Evolutionary conservation across 1,140 invertebrate genomes (phyloP).

Genomic region (Branchinecta lindahli): DNA sequence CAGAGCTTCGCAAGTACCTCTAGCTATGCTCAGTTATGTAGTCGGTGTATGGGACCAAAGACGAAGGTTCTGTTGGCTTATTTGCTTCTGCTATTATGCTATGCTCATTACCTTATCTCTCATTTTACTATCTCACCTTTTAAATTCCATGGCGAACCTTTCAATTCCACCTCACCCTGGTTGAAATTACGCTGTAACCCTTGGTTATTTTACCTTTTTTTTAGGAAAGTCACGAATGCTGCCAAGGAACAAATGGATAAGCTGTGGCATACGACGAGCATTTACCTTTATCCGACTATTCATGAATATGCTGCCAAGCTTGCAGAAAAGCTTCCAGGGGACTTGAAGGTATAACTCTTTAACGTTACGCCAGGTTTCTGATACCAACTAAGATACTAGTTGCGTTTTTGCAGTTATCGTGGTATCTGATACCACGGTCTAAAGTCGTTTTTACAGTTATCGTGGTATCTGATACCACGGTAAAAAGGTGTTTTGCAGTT

Average conservation of each 20-base stretch:
- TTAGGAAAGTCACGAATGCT: constrained; percentile 57
- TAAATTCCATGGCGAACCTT: neutral
- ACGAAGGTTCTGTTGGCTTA: too few relatives aligned
- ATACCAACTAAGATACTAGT: too few relatives aligned
- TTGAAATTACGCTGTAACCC: neutral
- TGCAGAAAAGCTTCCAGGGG: constrained; percentile 57
- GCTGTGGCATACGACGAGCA: constrained; percentile 78
- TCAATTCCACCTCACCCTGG: neutral
- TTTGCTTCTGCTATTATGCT: constrained; percentile 9
- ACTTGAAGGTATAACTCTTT: constrained; percentile 63
- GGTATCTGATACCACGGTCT: too few relatives aligned
- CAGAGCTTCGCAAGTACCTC: too few relatives aligned
- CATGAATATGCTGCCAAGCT: constrained; percentile 80
- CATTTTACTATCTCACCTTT: neutral
- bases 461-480: too few relatives aligned
- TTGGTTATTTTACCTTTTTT: constrained; percentile 22
- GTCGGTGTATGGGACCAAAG: too few relatives aligned
- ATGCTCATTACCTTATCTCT: neutral
- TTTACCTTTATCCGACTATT: constrained; percentile 75
- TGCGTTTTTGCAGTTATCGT: too few relatives aligned
- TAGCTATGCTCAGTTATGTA: too few relatives aligned
- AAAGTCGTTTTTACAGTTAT: too few relatives aligned
- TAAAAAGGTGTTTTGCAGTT: too few relatives aligned
- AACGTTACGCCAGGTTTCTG: too few relatives aligned
- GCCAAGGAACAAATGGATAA: constrained; percentile 57